A percentile compares a stretch with the other conserved stretches of the same genome.
phyloP scores from a whole-genome alignment of 2,113 vertebrate genomes.

The Orcinus orca region DNA sequence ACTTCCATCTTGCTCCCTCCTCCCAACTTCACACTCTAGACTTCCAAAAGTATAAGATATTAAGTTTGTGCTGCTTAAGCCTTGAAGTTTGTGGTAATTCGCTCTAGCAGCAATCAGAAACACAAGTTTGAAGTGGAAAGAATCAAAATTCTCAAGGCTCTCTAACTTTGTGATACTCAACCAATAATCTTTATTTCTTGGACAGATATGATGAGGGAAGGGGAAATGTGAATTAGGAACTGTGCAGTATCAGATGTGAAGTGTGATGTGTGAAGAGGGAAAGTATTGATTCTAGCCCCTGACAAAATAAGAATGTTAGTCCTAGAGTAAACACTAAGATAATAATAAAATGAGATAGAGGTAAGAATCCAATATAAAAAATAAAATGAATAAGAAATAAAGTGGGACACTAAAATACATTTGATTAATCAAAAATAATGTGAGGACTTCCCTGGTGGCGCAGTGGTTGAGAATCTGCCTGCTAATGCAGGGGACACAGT shows the following conservation, averaged over 20 bases:
- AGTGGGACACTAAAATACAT: background rate
- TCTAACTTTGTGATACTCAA: background rate
- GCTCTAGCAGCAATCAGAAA: background rate
- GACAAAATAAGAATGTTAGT: too few species aligned
- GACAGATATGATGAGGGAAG: background rate
- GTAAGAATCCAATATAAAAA: background rate
- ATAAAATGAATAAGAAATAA: background rate
- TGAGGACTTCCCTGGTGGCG: too few species aligned
- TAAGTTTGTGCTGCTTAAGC: background rate
- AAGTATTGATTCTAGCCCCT: background rate
- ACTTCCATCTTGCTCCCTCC: background rate
- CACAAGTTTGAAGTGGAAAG: background rate
- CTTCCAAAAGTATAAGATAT: background rate
- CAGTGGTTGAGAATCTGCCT: too few species aligned
- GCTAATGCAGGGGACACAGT: too few species aligned
- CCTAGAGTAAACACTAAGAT: too few species aligned
- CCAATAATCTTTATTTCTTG: background rate
- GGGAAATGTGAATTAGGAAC: background rate
- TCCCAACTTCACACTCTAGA: background rate
- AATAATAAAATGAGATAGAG: background rate
- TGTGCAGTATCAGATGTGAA: background rate
- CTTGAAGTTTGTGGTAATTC: background rate
- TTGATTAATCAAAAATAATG: background rate
- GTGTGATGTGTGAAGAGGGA: background rate
- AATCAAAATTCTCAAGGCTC: background rate